These are phyloP conservation scores for Panopea generosa DNA, from an alignment of 2,888 invertebrate genomes.

Conservation along the genomic window DNA sequence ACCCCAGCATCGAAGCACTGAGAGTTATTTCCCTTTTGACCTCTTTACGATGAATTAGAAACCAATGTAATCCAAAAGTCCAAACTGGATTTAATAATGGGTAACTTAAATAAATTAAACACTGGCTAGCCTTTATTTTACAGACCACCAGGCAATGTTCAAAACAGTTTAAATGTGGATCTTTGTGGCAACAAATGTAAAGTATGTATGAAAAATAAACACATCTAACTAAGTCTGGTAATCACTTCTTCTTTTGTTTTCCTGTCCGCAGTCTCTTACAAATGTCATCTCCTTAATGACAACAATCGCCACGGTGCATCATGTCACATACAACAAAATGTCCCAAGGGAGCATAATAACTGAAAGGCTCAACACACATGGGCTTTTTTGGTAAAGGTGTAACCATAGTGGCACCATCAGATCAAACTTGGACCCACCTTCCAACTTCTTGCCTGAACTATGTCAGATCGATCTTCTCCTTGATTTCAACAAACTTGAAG, in stretches of 20 bases:
- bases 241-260: conserved; percentile 92
- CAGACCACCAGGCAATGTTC: conserved; percentile 8
- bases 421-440: conserved; percentile 93
- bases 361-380: conserved; percentile 99
- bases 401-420: conserved; percentile 98
- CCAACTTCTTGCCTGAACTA: conserved; percentile 93
- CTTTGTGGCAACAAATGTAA: conserved; percentile 12
- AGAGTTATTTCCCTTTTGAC: conserved; percentile 96
- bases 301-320: conserved; percentile 99
- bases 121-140: neutral
- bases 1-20: too few species aligned
- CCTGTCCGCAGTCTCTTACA: conserved; percentile 96
- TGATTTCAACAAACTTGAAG: conserved; percentile 99
- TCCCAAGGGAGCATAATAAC: conserved; percentile 97
- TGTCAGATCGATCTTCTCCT: conserved; percentile 99
- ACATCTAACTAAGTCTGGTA: conserved; percentile 85
- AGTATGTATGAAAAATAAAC: conserved; percentile 9
- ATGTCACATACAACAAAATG: conserved; percentile 99
- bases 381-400: conserved; percentile 97
- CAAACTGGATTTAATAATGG: conserved; percentile 85
- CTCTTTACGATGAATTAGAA: conserved; percentile 96
- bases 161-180: conserved; percentile 17
- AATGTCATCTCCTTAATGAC: conserved; percentile 93
- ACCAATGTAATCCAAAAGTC: conserved; percentile 89
- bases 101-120: neutral